These are phyloP conservation scores for Sebastes nivosus DNA, from an alignment of 2,797 vertebrate species.

Conservation along the genomic window DNA sequence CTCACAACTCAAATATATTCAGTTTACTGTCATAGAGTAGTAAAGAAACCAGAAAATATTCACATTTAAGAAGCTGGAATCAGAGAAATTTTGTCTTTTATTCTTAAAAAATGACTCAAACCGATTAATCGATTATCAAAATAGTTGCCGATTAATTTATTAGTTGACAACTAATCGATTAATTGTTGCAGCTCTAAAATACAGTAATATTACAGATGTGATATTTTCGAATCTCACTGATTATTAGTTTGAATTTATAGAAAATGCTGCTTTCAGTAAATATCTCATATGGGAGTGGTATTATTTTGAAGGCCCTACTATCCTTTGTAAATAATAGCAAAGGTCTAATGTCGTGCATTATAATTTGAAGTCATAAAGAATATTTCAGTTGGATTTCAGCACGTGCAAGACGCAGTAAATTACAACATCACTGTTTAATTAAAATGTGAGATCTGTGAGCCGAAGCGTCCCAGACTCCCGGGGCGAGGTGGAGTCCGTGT, in stretches of 20 bases:
- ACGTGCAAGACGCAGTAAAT: conserved; percentile 14
- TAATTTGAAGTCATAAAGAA: neutral
- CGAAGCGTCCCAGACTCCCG: conserved; percentile 1
- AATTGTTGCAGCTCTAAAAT: too few relatives aligned
- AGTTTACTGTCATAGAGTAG: too few relatives aligned
- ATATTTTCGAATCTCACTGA: neutral
- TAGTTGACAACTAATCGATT: too few relatives aligned
- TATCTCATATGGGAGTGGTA: neutral
- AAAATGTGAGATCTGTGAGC: neutral
- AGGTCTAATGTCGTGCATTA: neutral
- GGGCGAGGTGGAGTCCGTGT: conserved; percentile 33
- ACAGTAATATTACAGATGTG: neutral
- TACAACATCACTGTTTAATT: neutral
- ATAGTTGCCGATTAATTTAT: too few relatives aligned
- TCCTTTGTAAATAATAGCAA: neutral
- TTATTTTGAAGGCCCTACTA: neutral
- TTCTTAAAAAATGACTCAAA: too few relatives aligned
- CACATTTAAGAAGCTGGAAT: too few relatives aligned
- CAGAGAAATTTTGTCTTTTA: too few relatives aligned
- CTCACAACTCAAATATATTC: too few relatives aligned
- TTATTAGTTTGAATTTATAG: neutral
- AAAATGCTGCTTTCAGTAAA: neutral
- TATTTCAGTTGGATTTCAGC: neutral
- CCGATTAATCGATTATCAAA: too few relatives aligned
- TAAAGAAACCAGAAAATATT: too few relatives aligned